Conservation (phyloP, 2,113 vertebrate genomes). For the Percina caprodes region DNA sequence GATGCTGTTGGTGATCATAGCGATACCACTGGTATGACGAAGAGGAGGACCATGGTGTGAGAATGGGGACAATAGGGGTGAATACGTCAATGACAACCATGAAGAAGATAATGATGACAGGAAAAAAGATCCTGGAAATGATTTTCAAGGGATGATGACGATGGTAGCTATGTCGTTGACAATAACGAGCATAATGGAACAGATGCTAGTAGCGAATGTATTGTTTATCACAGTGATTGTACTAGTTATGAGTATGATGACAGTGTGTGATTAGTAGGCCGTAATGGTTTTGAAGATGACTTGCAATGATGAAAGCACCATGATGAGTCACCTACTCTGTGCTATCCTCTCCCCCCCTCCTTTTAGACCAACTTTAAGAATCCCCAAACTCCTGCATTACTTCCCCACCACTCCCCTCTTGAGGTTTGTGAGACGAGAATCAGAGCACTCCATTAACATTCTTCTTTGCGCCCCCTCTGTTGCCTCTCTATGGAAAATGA, state of each 20-base stretch:
- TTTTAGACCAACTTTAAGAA: constrained; percentile 12
- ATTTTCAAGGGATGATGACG: neutral
- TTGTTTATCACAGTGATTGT: constrained; percentile 26
- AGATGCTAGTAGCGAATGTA: constrained; percentile 23
- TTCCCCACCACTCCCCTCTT: neutral
- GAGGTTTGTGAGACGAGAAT: constrained; percentile 27
- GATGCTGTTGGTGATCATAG: constrained; percentile 2
- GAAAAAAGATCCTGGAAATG: neutral
- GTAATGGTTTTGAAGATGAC: constrained; percentile 14
- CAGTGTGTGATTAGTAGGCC: constrained; percentile 15
- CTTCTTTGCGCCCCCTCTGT: constrained; percentile 44
- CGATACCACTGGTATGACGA: neutral
- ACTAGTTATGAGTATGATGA: constrained; percentile 13
- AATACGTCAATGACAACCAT: neutral
- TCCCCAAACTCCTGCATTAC: neutral
- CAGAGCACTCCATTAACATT: constrained; percentile 62
- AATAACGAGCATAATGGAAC: constrained; percentile 16
- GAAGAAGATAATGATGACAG: neutral
- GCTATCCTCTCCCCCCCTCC: constrained; percentile 24
- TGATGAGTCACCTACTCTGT: constrained; percentile 54
- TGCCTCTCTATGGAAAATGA: constrained; percentile 56
- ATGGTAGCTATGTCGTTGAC: constrained; percentile 6
- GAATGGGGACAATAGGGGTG: neutral
- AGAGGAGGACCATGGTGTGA: neutral
- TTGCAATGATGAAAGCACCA: constrained; percentile 44